Evolutionary conservation across 2,113 vertebrate genomes (phyloP).

Genomic region (Laterallus jamaicensis): DNA sequence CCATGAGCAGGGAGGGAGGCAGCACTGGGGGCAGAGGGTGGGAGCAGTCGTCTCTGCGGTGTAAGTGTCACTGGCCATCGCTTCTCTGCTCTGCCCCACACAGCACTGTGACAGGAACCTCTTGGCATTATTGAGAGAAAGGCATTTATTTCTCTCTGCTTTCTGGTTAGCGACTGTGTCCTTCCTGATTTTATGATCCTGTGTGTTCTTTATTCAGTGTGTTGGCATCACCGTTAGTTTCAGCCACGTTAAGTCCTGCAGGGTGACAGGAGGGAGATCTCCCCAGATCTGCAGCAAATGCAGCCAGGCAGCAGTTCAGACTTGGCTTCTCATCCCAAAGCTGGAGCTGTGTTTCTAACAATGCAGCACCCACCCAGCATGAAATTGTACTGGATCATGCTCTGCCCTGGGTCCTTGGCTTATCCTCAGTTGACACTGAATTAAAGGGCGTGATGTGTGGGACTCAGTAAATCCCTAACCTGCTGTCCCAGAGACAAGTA

Average conservation of each 20-base stretch:
- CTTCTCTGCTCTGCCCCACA: neutral
- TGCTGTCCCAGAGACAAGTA: slow-evolving; percentile 42
- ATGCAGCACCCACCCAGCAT: slow-evolving; percentile 35
- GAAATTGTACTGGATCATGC: slow-evolving; percentile 32
- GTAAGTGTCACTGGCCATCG: slow-evolving; percentile 9
- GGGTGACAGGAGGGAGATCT: neutral
- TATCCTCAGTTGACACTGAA: slow-evolving; percentile 55
- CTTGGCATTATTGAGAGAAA: neutral
- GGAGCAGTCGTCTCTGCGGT: fast-evolving
- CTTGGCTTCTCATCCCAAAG: slow-evolving; percentile 29
- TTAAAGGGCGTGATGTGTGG: slow-evolving; percentile 7
- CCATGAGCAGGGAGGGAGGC: neutral
- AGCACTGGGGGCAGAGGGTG: neutral
- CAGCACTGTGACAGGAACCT: neutral
- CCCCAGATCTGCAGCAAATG: neutral
- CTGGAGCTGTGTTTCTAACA: slow-evolving; percentile 14
- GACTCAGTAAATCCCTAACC: slow-evolving; percentile 29
- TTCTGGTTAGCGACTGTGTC: neutral
- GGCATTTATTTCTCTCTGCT: neutral
- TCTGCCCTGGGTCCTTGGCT: slow-evolving; percentile 43
- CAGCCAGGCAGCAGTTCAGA: neutral
- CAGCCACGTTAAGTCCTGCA: neutral
- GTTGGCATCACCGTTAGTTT: neutral
- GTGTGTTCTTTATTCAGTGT: neutral
- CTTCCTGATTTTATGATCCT: neutral